Base-by-base conservation (phyloP, 2,113 vertebrate genomes). In the Psittacus erithacus region DNA sequence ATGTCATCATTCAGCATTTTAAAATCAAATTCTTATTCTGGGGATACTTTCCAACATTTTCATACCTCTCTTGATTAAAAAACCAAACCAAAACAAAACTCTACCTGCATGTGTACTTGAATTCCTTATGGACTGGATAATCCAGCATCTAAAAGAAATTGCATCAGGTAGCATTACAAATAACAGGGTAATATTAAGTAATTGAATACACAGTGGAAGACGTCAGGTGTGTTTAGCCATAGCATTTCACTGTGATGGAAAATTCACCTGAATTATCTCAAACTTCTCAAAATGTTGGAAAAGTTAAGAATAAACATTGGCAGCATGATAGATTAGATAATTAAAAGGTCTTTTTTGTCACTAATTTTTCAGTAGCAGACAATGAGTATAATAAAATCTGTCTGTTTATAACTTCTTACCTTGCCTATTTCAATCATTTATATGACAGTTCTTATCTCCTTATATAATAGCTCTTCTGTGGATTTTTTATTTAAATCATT, bases 271-370 rank as follows among this genome's bases (percentile, higher is more conserved):
- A 86, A 81, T 91, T 88, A 74, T 67, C 50, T 67, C 49, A 81
- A 88, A 83, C 55, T 71, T 90, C n/a, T 96, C 83, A 93, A 94
- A 97, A 93, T 65, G 91, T 28, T 86, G n/a, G 43, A 80, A 74
- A 93, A 92, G 19, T 74, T 93, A 70, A 82, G 29, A 70, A 80
- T 68, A 85, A 86, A 63, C 49, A 86, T 46, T 83, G 63, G 43
- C 63, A 93, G 88, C 27, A 92, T 94, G 90, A 91, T 43, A 77
- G 82, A 94, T 83, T 88, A 92, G 82, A 81, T 95, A 95, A 93
- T 88, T 93, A 90, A 84, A 92, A 95, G 38, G 8, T 91, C 59
- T 41, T 79, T 79, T 85, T 64, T 82, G 46, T 88, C 52, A 82
- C 65, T 82, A 85, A 92, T 82, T 94, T 88, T 68, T 90, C 17